A percentile compares a stretch with the other conserved stretches of the same genome.
phyloP scores from a whole-genome alignment of 1,140 invertebrate genomes.

The Drosophila ambigua region DNA sequence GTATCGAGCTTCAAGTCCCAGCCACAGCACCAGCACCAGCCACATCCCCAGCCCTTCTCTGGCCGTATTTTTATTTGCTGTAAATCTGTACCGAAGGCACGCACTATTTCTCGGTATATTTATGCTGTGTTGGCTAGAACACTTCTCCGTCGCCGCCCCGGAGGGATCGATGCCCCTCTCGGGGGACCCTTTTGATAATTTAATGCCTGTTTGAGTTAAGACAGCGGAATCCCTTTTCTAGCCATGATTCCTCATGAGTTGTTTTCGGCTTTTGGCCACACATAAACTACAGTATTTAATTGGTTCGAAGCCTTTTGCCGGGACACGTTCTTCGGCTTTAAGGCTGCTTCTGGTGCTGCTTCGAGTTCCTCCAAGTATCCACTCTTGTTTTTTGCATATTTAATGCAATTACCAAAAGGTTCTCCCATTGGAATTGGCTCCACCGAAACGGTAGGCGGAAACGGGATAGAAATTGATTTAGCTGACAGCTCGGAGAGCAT shows the following conservation, averaged over 20 bases:
- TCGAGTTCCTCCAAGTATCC: too few relatives aligned
- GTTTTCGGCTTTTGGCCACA: slow-evolving; percentile 46
- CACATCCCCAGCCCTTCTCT: not conserved
- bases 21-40: not conserved
- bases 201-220: slow-evolving; percentile 79
- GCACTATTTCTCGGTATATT: slow-evolving; percentile 68
- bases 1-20: slow-evolving; percentile 39
- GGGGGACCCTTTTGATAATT: slow-evolving; percentile 68
- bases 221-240: slow-evolving; percentile 58
- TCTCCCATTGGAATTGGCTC: slow-evolving; percentile 55
- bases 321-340: slow-evolving; percentile 60
- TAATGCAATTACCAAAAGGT: slow-evolving; percentile 82
- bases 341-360: slow-evolving; percentile 11
- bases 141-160: slow-evolving; percentile 8
- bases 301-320: slow-evolving; percentile 61
- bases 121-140: slow-evolving; percentile 71
- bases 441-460: slow-evolving; percentile 14
- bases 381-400: slow-evolving; percentile 71
- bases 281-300: slow-evolving; percentile 76
- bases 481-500: slow-evolving; percentile 37
- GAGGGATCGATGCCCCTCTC: slow-evolving; percentile 30
- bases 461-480: slow-evolving; percentile 65
- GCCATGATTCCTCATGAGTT: slow-evolving; percentile 57
- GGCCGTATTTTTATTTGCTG: slow-evolving; percentile 60
- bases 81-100: slow-evolving; percentile 79